Evolutionary conservation across 2,888 invertebrate species (phyloP), one percentile per base, ranked within the genome.

Genomic region (Epirrhoe alternata): DNA sequence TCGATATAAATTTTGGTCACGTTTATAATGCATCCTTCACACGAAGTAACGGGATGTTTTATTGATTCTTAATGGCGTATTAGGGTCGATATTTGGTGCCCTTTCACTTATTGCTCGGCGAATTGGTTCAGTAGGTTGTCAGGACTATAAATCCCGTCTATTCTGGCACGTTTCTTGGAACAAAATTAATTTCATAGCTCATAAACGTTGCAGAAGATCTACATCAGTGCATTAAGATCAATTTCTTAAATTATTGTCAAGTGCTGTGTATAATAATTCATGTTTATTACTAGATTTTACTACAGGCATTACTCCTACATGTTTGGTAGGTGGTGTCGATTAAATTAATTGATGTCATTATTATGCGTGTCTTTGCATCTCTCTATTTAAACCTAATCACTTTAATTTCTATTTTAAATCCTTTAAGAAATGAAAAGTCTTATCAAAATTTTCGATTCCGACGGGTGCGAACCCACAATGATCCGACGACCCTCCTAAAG

Each of bases 21-120:
- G 88, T 85, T 77, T 73, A 49, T 70, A 85, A 81, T 80, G 84
- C 84, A 85, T 86, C 87, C 86, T 88, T 85, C 82, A 83, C 85
- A 77, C 74, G 82, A 83, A 84, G 61, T 87, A 88, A 88, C 88
- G 88, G 88, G 74, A 78, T 72, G 69, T 68, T 80, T 82, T 80
- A 85, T 84, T 74, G 80, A 77, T 76, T 73, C 76, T 73, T 78
- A 73, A 74, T 76, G 78, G 69, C 76, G 71, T 77, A 81, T 82
- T 76, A 76, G 80, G 77, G 69, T 77, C 79, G 79, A 82, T 81
- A 81, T 85, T 81, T 81, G 81, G 72, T 73, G 78, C 77, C 80
- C 78, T 84, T 86, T 86, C 84, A 77, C 74, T 74, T 76, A 75
- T 76, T 77, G 77, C 78, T 77, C 68, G 66, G 12, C 33, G 51